Evolutionary conservation across 2,113 vertebrate genomes (phyloP).

Genomic region (Cyanistes caeruleus): DNA sequence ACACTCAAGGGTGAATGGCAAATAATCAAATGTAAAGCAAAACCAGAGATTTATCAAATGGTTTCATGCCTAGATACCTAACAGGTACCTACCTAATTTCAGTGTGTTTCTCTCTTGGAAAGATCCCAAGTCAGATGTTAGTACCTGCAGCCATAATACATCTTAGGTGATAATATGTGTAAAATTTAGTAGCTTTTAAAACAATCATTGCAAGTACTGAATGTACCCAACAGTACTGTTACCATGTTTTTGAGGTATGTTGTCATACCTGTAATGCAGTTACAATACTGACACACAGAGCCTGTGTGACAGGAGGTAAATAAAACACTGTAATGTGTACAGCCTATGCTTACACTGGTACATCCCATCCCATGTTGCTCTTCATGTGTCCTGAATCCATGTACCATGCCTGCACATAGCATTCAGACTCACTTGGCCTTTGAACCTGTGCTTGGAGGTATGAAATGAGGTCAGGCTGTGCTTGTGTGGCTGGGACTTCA

Average conservation of each 20-base stretch:
- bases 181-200: not conserved
- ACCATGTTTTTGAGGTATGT: not conserved
- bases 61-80: not conserved
- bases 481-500: not conserved
- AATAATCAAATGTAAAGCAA: not conserved
- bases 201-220: not conserved
- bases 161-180: not conserved
- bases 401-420: not conserved
- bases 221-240: not conserved
- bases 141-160: not conserved
- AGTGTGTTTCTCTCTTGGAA: not conserved
- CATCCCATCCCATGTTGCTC: not conserved
- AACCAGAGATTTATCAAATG: not conserved
- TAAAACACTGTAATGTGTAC: not conserved
- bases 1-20: not conserved
- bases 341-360: not conserved
- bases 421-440: not conserved
- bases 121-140: not conserved
- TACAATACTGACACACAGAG: not conserved
- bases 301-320: not conserved
- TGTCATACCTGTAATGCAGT: not conserved
- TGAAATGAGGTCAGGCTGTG: not conserved
- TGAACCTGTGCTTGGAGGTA: not conserved
- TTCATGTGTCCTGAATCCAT: not conserved
- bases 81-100: not conserved